Base-by-base conservation (phyloP, 2,113 vertebrate genomes). In the Syrmaticus mikado region DNA sequence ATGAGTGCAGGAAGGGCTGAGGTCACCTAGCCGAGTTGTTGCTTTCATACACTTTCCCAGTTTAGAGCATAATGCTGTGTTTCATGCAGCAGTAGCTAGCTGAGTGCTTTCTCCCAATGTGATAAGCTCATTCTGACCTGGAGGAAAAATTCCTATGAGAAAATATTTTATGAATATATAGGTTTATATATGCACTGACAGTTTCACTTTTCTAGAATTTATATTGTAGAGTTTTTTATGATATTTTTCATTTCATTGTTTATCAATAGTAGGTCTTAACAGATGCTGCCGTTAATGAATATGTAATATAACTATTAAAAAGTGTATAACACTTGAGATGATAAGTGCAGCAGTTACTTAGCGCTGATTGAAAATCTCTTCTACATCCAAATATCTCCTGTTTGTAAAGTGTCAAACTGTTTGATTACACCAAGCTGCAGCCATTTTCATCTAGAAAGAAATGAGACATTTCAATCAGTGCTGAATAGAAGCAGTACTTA, bases 401-500 rank as follows among this genome's bases (percentile, higher is more conserved):
- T 94, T 96, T 95, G 71, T 27, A 40, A 89, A 85, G 87, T 85
- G 68, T 91, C 91, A 89, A 48, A 91, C 66, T 91, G 87, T 94
- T 94, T 95, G 92, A 96, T 95, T 96, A 94, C 94, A 91, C 46
- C 82, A 90, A 71, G 52, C 72, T 93, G 72, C 87, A 94, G 90
- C 87, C 61, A 71, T 74, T 94, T 91, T 90, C 36, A 79, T 92
- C 82, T 60, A 74, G 72, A 82, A 93, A 66, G 71, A 77, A 65
- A 87, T 90, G 85, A 95, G 85, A 85, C 64, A 66, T 95, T 95
- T 94, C 94, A 96, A 93, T 91, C 90, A 94, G 90, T 60, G 82
- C 79, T 94, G 87, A 95, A 90, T 25, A 91, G 85, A 60, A 90
- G 60, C 55, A 10, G 76, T 78, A 80, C 79, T 94, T 95, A 92